Evolutionary conservation across 1,140 invertebrate species (phyloP), one percentile per base, ranked within the genome.

Genomic region (Oncopodura yosiiana): DNA sequence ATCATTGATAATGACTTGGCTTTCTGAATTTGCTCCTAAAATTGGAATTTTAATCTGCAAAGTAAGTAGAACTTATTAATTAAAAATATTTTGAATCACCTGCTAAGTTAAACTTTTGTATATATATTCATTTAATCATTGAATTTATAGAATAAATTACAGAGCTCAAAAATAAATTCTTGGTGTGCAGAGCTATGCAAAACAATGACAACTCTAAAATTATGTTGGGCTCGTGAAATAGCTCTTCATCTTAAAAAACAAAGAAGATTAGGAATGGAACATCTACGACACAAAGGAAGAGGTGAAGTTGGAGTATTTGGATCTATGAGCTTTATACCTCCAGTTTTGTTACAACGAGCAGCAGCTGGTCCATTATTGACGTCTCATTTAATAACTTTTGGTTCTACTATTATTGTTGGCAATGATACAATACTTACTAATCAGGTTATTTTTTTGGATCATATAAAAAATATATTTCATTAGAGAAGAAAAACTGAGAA

Each of bases 131-230:
- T 21, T 39, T 38, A 43, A 29, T 45, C 29, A 21, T 36, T 49
- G 9, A 14, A 41, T 23, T 54, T 49, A 49, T 39, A 64, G 58
- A 54, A 60, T 26, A 56, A 58, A 36, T 29, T 64, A 3, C 58
- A 64, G 24, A 56, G 43, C 45, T 64, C 62, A 18, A 61, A 61
- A 56, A 61, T 64, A n/a, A 64, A 64, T 42, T 64, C 62, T 8
- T 64, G 62, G 62, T 61, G 58, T 54, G 62, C 62, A 2, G 62
- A 64, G 34, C 46, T 64, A 4, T 64, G 62, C 30, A 64, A 64
- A 52, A 64, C 62, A 6, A 55, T 64, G 4, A 46, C 59, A 19
- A 48, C 53, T 27, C 19, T 58, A 3, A 49, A 44, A 39, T 39
- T 39, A 8, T 64, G 62, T 36, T 61, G 59, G 62, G 30, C 37